A percentile compares a stretch with the other conserved stretches of the same genome.
Evolutionary conservation across 2,113 vertebrate genomes (phyloP).

Genomic region (Siniperca knerii): DNA sequence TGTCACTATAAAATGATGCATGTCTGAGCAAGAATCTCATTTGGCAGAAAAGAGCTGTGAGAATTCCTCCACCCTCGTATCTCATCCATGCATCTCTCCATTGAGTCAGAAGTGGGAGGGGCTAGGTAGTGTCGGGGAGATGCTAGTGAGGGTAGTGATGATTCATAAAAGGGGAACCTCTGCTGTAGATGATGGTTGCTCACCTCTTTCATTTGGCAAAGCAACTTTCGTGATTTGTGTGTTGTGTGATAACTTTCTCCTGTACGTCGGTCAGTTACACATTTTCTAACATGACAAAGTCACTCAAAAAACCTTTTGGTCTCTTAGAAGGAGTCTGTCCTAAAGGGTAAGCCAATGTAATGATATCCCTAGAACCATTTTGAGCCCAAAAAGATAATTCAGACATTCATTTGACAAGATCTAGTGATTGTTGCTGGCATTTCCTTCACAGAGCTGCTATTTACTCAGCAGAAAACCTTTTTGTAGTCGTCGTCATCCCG

Average conservation of each 20-base stretch:
- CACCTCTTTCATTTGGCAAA: not conserved
- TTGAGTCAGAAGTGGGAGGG: not conserved
- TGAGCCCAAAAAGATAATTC: not conserved
- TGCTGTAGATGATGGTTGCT: not conserved
- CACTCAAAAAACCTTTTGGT: not conserved
- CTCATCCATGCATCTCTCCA: not conserved
- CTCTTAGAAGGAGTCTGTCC: not conserved
- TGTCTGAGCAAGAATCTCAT: not conserved
- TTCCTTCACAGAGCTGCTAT: not conserved
- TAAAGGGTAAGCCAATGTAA: not conserved
- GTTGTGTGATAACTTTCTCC: not conserved
- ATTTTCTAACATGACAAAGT: not conserved
- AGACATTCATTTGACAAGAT: constrained; percentile 22
- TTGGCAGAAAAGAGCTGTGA: not conserved
- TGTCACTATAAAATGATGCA: not conserved
- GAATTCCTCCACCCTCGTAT: not conserved
- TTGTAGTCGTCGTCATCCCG: not conserved
- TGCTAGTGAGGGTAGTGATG: not conserved
- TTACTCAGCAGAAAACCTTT: not conserved
- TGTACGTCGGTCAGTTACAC: not conserved
- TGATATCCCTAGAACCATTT: not conserved
- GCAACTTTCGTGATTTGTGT: not conserved
- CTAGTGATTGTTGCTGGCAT: not conserved
- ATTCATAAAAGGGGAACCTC: not conserved
- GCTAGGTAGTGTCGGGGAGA: not conserved